Evolutionary conservation across 2,888 invertebrate species (phyloP).

Genomic region (Leuctra nigra): DNA sequence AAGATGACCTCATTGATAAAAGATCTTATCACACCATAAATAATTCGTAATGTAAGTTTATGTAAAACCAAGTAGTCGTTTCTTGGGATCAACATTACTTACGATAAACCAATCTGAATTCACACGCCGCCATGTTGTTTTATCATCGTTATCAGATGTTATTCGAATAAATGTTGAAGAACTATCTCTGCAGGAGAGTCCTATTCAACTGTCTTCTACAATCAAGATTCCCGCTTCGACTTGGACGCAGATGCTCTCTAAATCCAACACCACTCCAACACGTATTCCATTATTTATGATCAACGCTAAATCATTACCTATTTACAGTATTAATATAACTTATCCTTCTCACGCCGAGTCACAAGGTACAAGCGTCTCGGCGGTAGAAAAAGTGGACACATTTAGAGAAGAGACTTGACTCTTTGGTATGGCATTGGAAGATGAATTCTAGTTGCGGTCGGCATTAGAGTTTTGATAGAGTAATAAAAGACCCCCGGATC

Average conservation of each 20-base stretch:
- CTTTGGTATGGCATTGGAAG: neutral
- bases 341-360: neutral
- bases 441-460: neutral
- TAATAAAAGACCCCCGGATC: slow-evolving; percentile 7
- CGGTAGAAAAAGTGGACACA: slow-evolving; percentile 2
- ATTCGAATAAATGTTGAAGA: slow-evolving; percentile 1
- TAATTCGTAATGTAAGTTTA: too few relatives aligned
- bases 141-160: neutral
- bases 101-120: neutral
- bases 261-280: neutral
- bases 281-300: slow-evolving; percentile 19
- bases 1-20: too few relatives aligned
- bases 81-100: too few relatives aligned
- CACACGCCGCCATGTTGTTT: slow-evolving; percentile 6
- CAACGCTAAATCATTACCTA: slow-evolving; percentile 23
- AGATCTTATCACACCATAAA: too few relatives aligned
- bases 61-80: too few relatives aligned
- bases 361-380: neutral
- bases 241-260: neutral
- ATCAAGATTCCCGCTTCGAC: slow-evolving; percentile 18
- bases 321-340: slow-evolving; percentile 22
- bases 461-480: slow-evolving; percentile 1
- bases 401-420: neutral
- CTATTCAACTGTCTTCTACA: slow-evolving; percentile 20
- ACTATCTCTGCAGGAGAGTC: neutral